A percentile compares a stretch with the other conserved stretches of the same genome.
Conservation (phyloP, 1,140 invertebrate species). For the Pachyrhynchus sulphureomaculatus region DNA sequence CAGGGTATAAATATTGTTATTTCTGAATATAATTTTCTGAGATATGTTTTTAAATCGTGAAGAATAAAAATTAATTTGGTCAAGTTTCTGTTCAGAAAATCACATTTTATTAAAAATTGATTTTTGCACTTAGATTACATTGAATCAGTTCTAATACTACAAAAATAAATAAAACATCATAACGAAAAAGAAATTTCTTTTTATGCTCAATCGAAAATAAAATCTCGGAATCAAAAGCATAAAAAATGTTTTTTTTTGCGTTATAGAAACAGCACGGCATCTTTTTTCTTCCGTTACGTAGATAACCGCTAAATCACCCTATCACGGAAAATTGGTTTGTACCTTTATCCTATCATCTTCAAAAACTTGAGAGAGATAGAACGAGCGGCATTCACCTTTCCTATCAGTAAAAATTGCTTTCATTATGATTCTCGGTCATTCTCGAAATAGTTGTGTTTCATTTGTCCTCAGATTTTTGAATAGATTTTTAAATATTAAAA, state of each 20-base stretch:
- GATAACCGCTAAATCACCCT: conserved; percentile 23
- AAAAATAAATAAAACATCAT: too few relatives aligned
- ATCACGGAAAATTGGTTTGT: conserved; percentile 29
- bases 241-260: conserved; percentile 10
- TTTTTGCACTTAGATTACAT: too few relatives aligned
- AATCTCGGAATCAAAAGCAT: neutral
- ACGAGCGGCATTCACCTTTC: conserved; percentile 25
- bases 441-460: too few relatives aligned
- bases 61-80: too few relatives aligned
- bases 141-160: too few relatives aligned
- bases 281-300: conserved; percentile 1
- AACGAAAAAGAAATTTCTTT: neutral
- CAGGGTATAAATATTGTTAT: too few relatives aligned
- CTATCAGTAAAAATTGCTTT: conserved; percentile 29
- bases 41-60: too few relatives aligned
- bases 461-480: too few relatives aligned
- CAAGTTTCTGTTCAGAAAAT: too few relatives aligned
- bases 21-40: too few relatives aligned
- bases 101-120: too few relatives aligned
- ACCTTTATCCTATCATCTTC: conserved; percentile 28
- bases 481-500: too few relatives aligned
- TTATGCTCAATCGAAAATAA: neutral
- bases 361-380: conserved; percentile 16
- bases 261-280: neutral
- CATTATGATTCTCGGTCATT: conserved; percentile 26